Conservation (phyloP, 2,113 vertebrate genomes). For the Tupaia chinensis region DNA sequence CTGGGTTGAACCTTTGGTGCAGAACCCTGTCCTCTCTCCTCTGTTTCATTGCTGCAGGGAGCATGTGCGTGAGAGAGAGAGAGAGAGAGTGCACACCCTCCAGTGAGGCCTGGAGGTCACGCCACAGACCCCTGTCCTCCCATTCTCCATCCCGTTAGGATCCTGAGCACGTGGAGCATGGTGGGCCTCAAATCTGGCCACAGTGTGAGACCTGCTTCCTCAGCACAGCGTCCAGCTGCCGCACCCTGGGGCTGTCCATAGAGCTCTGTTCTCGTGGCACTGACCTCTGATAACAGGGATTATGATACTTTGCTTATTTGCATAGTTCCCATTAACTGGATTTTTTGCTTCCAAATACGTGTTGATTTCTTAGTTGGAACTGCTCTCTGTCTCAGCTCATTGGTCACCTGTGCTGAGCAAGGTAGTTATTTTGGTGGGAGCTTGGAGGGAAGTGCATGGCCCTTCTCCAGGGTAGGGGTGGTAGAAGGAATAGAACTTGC, state of each 20-base stretch:
- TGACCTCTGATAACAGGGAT: neutral
- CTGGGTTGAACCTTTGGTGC: neutral
- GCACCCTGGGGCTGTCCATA: too few species aligned
- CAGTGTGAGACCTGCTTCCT: too few species aligned
- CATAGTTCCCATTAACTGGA: neutral
- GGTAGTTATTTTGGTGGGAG: neutral
- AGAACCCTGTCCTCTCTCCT: neutral
- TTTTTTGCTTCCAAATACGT: neutral
- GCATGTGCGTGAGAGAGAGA: too few species aligned
- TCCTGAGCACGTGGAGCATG: too few species aligned
- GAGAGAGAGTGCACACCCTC: too few species aligned
- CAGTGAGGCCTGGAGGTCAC: too few species aligned
- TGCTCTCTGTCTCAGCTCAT: neutral
- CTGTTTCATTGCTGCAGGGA: too few species aligned
- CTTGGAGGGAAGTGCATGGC: neutral
- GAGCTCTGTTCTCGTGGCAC: neutral
- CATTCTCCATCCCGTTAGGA: too few species aligned
- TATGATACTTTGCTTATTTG: neutral
- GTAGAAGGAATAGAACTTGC: fast-evolving
- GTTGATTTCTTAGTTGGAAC: neutral
- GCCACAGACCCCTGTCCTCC: too few species aligned
- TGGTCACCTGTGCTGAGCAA: neutral
- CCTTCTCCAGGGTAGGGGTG: neutral
- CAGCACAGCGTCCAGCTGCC: too few species aligned
- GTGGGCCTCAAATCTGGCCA: too few species aligned